These are phyloP conservation scores for Neoaliturus tenellus DNA, from an alignment of 2,888 invertebrate species.

Conservation along the genomic window DNA sequence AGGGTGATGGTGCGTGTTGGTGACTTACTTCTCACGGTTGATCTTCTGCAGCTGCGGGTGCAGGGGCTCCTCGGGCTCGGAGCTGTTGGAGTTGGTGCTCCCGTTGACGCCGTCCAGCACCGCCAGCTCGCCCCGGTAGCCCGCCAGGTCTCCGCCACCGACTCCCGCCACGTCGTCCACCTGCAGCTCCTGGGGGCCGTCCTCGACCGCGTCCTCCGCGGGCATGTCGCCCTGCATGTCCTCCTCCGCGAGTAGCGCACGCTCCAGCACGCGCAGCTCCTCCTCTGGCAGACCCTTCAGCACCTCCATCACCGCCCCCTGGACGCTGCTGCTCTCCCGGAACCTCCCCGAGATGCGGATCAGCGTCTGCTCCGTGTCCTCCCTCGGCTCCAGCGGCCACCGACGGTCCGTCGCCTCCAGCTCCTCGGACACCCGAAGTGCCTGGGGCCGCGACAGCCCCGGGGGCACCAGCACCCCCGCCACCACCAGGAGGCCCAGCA, in stretches of 20 bases:
- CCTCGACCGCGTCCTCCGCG: constrained; percentile 52
- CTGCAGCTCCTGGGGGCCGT: constrained; percentile 45
- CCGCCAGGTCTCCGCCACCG: constrained; percentile 37
- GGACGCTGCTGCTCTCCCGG: constrained; percentile 10
- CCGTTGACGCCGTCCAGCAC: constrained; percentile 40
- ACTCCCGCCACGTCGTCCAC: constrained; percentile 24
- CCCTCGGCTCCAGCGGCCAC: constrained; percentile 40
- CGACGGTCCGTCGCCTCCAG: background rate
- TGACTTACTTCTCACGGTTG: constrained; percentile 50
- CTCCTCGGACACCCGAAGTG: constrained; percentile 25
- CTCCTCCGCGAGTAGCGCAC: background rate
- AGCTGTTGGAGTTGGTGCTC: background rate
- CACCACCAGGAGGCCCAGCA: background rate
- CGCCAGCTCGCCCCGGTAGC: constrained; percentile 39
- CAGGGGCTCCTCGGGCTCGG: constrained; percentile 3
- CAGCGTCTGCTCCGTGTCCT: background rate
- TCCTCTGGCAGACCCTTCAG: constrained; percentile 49
- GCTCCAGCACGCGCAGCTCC: constrained; percentile 48
- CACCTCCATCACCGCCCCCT: constrained; percentile 50
- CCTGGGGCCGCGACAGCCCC: constrained; percentile 42
- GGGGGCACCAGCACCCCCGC: constrained; percentile 17
- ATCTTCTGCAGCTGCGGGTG: constrained; percentile 53
- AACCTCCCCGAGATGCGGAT: constrained; percentile 11
- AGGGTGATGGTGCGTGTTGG: too few relatives aligned
- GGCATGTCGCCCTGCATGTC: constrained; percentile 54